These are phyloP conservation scores for Trissolcus brochymenae DNA, from an alignment of 2,888 invertebrate genomes.

Conservation along the genomic window DNA sequence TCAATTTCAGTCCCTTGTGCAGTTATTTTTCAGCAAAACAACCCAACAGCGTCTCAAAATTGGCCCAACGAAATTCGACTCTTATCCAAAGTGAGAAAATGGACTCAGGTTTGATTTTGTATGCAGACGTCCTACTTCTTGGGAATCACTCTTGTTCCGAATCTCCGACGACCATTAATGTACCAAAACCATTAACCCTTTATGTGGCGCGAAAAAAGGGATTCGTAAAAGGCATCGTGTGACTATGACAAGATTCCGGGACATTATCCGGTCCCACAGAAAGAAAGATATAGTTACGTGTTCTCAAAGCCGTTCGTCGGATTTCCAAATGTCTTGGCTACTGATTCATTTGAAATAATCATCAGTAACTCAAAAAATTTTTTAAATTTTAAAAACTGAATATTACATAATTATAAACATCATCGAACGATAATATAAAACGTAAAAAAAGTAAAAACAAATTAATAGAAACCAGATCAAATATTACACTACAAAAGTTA, in stretches of 20 bases:
- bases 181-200: constrained; percentile 30
- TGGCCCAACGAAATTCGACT: not conserved
- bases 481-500: no score
- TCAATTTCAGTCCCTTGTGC: no score
- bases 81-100: no score
- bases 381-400: not conserved
- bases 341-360: constrained; percentile 8
- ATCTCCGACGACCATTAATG: constrained; percentile 19
- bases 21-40: no score
- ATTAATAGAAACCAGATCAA: not conserved
- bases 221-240: constrained; percentile 39
- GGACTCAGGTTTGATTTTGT: not conserved
- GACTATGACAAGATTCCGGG: constrained; percentile 32
- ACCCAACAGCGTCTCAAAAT: not conserved
- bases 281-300: constrained; percentile 47
- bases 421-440: not conserved
- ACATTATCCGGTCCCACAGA: constrained; percentile 28
- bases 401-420: not conserved
- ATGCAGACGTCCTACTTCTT: not conserved
- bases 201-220: constrained; percentile 22
- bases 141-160: not conserved
- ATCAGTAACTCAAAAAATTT: not conserved
- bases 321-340: constrained; percentile 27
- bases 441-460: not conserved
- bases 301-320: constrained; percentile 27